Evolutionary conservation across 1,140 invertebrate genomes (phyloP).

Genomic region (Pachyrhynchus sulphureomaculatus): DNA sequence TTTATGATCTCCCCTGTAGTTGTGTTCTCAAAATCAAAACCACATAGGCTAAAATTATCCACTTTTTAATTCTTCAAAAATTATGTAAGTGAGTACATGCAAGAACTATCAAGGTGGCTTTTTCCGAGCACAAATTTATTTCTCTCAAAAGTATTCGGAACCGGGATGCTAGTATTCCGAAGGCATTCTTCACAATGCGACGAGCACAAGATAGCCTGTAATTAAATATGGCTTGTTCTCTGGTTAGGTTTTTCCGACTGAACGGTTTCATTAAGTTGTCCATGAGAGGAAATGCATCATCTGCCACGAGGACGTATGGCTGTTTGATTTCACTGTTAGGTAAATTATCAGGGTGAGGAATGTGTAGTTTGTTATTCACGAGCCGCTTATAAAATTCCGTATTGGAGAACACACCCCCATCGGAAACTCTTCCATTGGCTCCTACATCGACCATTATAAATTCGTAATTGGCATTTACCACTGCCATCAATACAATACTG

Average conservation of each 20-base stretch:
- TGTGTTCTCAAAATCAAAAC: no score
- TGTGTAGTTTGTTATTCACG: conserved; percentile 5
- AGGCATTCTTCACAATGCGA: conserved; percentile 53
- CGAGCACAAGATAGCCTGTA: conserved; percentile 34
- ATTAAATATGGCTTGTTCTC: conserved; percentile 36
- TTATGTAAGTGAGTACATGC: conserved; percentile 25
- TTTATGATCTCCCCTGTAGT: no score
- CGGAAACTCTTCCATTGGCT: no score
- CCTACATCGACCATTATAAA: no score
- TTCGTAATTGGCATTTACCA: conserved; percentile 55
- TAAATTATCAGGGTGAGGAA: conserved; percentile 15
- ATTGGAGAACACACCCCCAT: no score
- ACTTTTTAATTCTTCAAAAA: conserved; percentile 24
- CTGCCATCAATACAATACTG: conserved; percentile 54
- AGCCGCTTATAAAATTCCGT: conserved; percentile 34
- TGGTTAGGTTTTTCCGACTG: conserved; percentile 37
- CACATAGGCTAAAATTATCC: no score
- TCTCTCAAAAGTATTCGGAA: conserved; percentile 47
- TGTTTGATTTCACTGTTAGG: background rate
- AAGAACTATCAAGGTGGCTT: conserved; percentile 17
- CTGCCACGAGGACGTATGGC: conserved; percentile 32
- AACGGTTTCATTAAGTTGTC: conserved; percentile 54
- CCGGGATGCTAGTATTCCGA: conserved; percentile 50
- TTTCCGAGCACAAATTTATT: conserved; percentile 19
- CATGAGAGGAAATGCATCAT: conserved; percentile 55